phyloP scores from a whole-genome alignment of 1,140 invertebrate genomes.

The Bombus superbus region DNA sequence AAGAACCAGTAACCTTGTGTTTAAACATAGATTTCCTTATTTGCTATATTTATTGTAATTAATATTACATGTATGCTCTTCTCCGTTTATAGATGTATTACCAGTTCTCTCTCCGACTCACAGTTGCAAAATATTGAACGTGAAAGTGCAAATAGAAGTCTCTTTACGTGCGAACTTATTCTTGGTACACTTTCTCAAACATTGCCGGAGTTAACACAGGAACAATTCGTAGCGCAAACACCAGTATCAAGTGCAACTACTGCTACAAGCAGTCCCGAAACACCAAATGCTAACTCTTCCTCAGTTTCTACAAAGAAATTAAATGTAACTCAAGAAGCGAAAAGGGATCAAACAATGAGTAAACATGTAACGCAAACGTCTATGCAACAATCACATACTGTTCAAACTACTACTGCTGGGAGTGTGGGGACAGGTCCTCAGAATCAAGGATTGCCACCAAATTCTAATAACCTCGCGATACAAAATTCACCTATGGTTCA shows the following conservation, averaged over 20 bases:
- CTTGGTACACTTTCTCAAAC: slow-evolving; percentile 85
- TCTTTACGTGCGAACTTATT: slow-evolving; percentile 88
- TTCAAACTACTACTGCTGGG: slow-evolving; percentile 65
- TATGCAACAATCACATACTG: slow-evolving; percentile 62
- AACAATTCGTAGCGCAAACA: slow-evolving; percentile 72
- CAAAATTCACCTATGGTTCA: slow-evolving; percentile 79
- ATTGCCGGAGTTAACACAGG: slow-evolving; percentile 78
- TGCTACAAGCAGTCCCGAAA: slow-evolving; percentile 77
- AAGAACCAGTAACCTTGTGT: background rate
- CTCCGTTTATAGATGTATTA: slow-evolving; percentile 84
- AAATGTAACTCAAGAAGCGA: slow-evolving; percentile 73
- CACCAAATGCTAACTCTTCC: slow-evolving; percentile 69
- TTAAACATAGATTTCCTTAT: background rate
- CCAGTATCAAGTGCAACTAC: slow-evolving; percentile 73
- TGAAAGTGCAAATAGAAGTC: slow-evolving; percentile 86
- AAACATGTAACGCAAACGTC: slow-evolving; percentile 68
- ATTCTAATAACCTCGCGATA: slow-evolving; percentile 76
- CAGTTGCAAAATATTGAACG: slow-evolving; percentile 84
- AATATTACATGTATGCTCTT: slow-evolving; percentile 24
- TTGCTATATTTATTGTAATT: slow-evolving; percentile 20
- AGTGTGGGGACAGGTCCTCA: slow-evolving; percentile 64
- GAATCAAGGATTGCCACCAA: slow-evolving; percentile 75
- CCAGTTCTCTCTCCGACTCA: slow-evolving; percentile 83
- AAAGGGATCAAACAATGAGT: slow-evolving; percentile 72
- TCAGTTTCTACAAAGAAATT: slow-evolving; percentile 72